Evolutionary conservation across 2,113 vertebrate species (phyloP), one percentile per base, ranked within the genome.

Genomic region (Melanerpes formicivorus): DNA sequence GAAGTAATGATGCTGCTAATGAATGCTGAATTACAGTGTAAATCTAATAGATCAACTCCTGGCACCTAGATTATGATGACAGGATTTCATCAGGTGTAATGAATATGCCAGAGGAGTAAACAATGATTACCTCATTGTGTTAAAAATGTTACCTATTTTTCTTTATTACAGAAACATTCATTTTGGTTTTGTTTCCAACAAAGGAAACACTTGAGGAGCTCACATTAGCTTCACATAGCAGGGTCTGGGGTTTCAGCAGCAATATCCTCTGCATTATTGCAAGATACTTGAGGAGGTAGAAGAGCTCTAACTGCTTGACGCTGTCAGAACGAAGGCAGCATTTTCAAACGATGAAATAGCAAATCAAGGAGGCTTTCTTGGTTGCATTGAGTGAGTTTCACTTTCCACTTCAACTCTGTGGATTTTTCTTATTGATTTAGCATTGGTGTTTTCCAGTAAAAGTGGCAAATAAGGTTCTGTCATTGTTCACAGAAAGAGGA

Each of bases 91-190:
- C 46, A 67, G 67, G 40, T 81, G 12, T 74, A 93, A 90, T 58
- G 76, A 85, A 88, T 74, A 83, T 32, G 80, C 44, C 71, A 65
- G 32, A 58, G 27, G 42, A 84, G 29, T 73, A 72, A 89, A 84
- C 27, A 76, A 62, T 80, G 4, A 76, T 63, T 71, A 71, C 70
- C 52, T 73, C 52, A 69, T 81, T 88, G 74, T 34, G 48, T 77
- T 80, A 90, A 91, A 91, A 91, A 89, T 60, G 25, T 65, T 67
- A 75, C 64, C 55, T 67, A 71, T 83, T 93, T 93, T 91, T 89
- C 59, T 91, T 62, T 59, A 64, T 11, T 40, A 40, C 40, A 11
- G 40, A 40, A 40, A 40, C 40, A 40, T 40, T 40, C 40, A 40
- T 91, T 76, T 87, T 32, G 44, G 79, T 94, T 87, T 65, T 79